These are phyloP conservation scores for Aphelinus atriplicis DNA, from an alignment of 1,140 invertebrate genomes.

Conservation along the genomic window DNA sequence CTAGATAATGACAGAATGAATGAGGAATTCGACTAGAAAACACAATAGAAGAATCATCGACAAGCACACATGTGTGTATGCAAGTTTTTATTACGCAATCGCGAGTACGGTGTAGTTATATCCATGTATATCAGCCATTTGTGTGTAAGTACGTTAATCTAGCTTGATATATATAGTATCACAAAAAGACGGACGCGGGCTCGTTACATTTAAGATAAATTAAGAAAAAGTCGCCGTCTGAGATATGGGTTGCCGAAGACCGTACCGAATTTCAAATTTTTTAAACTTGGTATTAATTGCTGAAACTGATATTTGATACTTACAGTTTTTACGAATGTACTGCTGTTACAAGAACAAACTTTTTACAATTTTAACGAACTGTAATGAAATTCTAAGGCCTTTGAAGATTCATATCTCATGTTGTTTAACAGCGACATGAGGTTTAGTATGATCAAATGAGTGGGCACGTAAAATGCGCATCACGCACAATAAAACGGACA, in stretches of 20 bases:
- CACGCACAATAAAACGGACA: conserved; percentile 37
- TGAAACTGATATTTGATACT: not conserved
- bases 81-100: conserved; percentile 58
- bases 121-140: conserved; percentile 64
- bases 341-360: not conserved
- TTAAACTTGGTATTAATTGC: conserved; percentile 22
- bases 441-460: conserved; percentile 31
- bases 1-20: conserved; percentile 40
- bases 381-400: conserved; percentile 15
- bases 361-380: conserved; percentile 11
- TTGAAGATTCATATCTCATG: conserved; percentile 27
- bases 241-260: conserved; percentile 27
- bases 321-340: conserved; percentile 22
- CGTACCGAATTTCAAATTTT: conserved; percentile 11
- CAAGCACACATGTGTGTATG: conserved; percentile 41
- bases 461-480: conserved; percentile 26
- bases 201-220: conserved; percentile 39
- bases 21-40: conserved; percentile 55
- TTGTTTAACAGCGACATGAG: conserved; percentile 17
- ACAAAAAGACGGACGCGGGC: conserved; percentile 35
- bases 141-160: conserved; percentile 63
- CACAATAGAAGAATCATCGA: conserved; percentile 58
- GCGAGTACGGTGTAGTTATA: conserved; percentile 59
- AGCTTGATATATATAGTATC: conserved; percentile 54
- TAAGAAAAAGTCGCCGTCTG: conserved; percentile 42